Base-by-base conservation (phyloP, 2,888 invertebrate genomes). In the Diogma glabrata region DNA sequence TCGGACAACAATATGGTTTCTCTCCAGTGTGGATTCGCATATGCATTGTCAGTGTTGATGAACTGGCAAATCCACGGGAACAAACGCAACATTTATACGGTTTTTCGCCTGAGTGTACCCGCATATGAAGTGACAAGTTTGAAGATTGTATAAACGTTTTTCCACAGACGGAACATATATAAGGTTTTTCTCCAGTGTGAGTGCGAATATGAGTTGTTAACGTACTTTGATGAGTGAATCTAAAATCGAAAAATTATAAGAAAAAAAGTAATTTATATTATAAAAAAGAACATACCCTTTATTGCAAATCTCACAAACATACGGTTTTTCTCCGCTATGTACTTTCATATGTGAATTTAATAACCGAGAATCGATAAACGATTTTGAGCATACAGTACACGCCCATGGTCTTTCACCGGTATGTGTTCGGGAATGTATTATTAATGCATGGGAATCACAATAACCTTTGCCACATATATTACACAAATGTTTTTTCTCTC, bases 131-230 rank as follows among this genome's bases (percentile, higher is more conserved):
- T 53, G 64, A 66, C 26, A 70, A 56, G 63, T 79, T 78, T 16
- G 78, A 78, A 56, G 74, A 74, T 63, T 79, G 79, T 55, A 78
- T 77, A 62, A 79, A 79, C 1, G 71, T 69, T 64, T 78, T 78
- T 19, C 75, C 73, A 60, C 79, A 79, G 4, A 69, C 60, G 10
- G 72, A 66, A 59, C 79, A 79, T 12, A 75, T 65, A 61, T 74
- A 78, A 0, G 79, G 79, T 54, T 75, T 70, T 60, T 79, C 79
- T 6, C 79, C 79, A 0, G 79, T 79, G 64, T 79, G 79, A 7
- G 76, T 77, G 58, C 78, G 75, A 51, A 74, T 72, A 58, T 79
- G 79, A 0, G 76, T 77, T 59, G 73, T 76, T 22, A 77, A 68
- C 3, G 78, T 77, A 49, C 78, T 77, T 53, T 75, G 73, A 65